Base-by-base conservation (phyloP, 1,140 invertebrate genomes). In the Pomacea maculata region DNA sequence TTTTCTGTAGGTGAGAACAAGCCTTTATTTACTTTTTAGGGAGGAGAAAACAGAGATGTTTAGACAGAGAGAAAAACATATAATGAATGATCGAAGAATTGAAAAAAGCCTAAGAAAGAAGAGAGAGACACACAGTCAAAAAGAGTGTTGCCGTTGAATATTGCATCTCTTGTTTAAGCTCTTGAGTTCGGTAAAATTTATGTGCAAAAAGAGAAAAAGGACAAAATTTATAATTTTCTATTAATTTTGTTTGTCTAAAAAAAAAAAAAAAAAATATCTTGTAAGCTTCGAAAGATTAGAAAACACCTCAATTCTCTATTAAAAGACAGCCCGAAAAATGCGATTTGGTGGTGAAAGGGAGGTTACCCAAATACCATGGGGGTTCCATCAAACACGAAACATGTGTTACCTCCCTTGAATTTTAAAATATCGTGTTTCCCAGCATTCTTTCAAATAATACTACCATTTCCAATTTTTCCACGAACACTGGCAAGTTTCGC, bases 51-150 rank as follows among this genome's bases (percentile, higher is more conserved):
- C 5, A 54, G 45, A 54, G 45, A 54, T 6, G 72, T 15, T 54
- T 11, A 73, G 72, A 73, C 45, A 52, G 34, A 73, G 72, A 73
- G 72, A 73, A 54, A 14, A 34, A 71, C n/a, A 12, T 1, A 71
- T n/a, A n/a, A 29, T 29, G n/a, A 71, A 71, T n/a, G 45, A 54
- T 54, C 45, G 10, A 54, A 52, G 72, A 73, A 54, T 17, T 15
- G 55, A 54, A 73, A 54, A 52, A 54, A 52, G 72, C 5, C 15
- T 6, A n/a, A 45, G 72, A 52, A n/a, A 52, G 34, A 25, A 73
- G 72, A 73, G 72, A 55, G 72, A 52, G 72, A 52, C 12, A 73
- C 45, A 10, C 45, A 73, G 72, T 54, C 15, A 73, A 54, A 73
- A 54, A 73, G 72, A 73, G 34, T 52, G 72, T 54, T 15, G 55